phyloP scores from a whole-genome alignment of 2,797 vertebrate genomes.

The Pseudomugil gertrudae region DNA sequence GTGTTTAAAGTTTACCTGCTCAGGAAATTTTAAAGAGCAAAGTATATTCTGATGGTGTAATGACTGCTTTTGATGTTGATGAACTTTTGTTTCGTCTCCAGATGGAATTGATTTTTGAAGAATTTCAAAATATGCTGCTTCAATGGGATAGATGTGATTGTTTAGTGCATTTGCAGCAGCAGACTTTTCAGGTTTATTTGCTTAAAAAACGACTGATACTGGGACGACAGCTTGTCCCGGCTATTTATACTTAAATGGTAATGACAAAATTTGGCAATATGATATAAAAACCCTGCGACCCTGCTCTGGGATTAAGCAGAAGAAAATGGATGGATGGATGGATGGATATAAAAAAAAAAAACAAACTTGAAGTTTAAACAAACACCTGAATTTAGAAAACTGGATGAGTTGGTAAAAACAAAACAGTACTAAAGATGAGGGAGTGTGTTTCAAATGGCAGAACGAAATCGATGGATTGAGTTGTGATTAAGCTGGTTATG shows the following conservation, averaged over 20 bases:
- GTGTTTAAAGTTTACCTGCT: not conserved
- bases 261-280: no score
- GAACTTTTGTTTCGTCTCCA: not conserved
- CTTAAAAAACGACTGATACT: not conserved
- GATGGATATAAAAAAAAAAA: not conserved
- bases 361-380: not conserved
- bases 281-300: no score
- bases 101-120: not conserved
- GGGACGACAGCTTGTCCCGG: not conserved
- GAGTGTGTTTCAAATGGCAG: not conserved
- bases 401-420: not conserved
- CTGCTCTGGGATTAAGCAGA: no score
- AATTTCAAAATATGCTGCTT: not conserved
- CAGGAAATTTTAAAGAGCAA: not conserved
- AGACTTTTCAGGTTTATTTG: not conserved
- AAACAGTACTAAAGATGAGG: not conserved
- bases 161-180: not conserved
- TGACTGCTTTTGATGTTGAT: not conserved
- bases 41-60: not conserved
- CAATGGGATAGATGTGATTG: not conserved
- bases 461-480: slow-evolving; percentile 31
- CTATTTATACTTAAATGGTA: not conserved
- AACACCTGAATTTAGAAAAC: not conserved
- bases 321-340: no score
- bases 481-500: slow-evolving; percentile 44